Base-by-base conservation (phyloP, 2,797 vertebrate genomes). In the Chaunax sp. region DNA sequence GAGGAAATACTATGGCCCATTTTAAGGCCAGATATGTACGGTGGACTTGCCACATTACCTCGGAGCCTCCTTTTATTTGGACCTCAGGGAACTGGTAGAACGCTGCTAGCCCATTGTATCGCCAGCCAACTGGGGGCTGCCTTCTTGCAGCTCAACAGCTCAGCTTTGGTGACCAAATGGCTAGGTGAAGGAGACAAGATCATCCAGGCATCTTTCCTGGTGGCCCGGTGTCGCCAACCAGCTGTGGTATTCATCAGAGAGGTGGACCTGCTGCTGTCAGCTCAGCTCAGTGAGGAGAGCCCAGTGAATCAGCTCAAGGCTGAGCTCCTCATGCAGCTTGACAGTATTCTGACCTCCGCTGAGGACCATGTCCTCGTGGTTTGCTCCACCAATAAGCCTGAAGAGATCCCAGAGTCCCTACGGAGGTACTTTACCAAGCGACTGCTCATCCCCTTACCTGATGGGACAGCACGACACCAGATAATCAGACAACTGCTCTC, bases 401-500 rank as follows among this genome's bases (percentile, higher is more conserved):
- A 98, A 93, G 96, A 98, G 93, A 98, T 99, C 85, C 96, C 97
- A 58, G 97, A 99, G 91, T 94, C 96, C 87, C 94, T 98, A 87
- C 92, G 98, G 94, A 97, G 97, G 93, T 98, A 99, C 94, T 99
- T 99, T 93, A 94, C 96, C 92, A 98, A 96, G 93, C 94, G 97
- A 91, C 95, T 99, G 92, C 96, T 99, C 92, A 95, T 98, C 88
- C 97, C 97, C 65, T 94, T 98, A 92, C 98, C 98, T 75, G 97
- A 99, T 93, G 95, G 95, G 91, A 94, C 95, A 65, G 97, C 97
- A 46, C 95, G 98, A 88, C 98, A 98, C 93, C 98, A 99, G 95
- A 98, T 99, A 94, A 98, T 99, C 95, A 96, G 95, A 94, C 97
- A 98, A 88, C 93, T 98, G 94, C 97, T 99, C 89, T 97, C 97